Evolutionary conservation across 2,797 vertebrate species (phyloP).

Genomic region (Rachycentron canadum): DNA sequence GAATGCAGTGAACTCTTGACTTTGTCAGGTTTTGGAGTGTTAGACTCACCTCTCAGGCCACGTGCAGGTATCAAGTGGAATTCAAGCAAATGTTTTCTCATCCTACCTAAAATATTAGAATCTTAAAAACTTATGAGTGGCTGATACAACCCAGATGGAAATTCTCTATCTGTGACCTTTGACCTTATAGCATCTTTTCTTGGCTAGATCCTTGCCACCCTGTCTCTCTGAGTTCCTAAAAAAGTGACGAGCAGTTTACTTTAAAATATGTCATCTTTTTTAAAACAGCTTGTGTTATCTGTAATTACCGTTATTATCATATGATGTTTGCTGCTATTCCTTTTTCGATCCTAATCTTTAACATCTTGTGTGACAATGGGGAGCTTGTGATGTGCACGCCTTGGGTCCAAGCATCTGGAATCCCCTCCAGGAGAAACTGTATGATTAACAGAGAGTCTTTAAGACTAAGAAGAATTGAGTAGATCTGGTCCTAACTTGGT

Average conservation of each 20-base stretch:
- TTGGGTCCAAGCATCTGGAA: slow-evolving; percentile 16
- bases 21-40: no score
- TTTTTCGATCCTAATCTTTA: slow-evolving; percentile 21
- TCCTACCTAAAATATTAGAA: no score
- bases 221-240: neutral
- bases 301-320: slow-evolving; percentile 31
- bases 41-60: no score
- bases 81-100: no score
- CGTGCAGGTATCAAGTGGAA: no score
- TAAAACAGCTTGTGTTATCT: neutral
- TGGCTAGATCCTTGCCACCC: neutral
- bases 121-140: no score
- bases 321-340: slow-evolving; percentile 33
- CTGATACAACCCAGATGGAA: neutral
- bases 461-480: slow-evolving; percentile 47
- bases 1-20: no score
- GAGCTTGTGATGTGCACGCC: slow-evolving; percentile 38
- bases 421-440: slow-evolving; percentile 33
- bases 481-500: slow-evolving; percentile 53
- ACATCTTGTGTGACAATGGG: slow-evolving; percentile 25
- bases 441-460: slow-evolving; percentile 53
- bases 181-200: neutral
- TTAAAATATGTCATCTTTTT: neutral
- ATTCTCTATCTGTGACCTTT: neutral
- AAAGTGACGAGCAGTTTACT: slow-evolving; percentile 10